Base-by-base conservation (phyloP, 2,113 vertebrate species). In the Neolamprologus modestus region DNA sequence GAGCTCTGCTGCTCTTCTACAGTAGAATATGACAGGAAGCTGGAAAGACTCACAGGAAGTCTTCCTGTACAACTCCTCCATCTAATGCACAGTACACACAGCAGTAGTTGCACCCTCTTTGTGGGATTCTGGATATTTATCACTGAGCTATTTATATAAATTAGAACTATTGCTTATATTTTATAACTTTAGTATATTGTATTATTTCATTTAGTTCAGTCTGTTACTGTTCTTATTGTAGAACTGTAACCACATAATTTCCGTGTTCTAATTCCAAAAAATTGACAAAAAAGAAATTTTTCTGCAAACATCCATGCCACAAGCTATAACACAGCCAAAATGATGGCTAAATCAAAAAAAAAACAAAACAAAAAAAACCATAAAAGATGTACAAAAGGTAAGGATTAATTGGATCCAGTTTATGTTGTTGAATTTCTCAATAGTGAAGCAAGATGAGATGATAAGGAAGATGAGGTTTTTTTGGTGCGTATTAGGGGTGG, bases 361-460 rank as follows among this genome's bases (percentile, higher is more conserved):
- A 3, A 9, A 5, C 0, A 45, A 45, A 45, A 11, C 0, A 4
- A 57, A 28, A 33, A 10, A 16, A 3, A 1, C 0, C 5, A 47
- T 33, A 11, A 33, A 63, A 33, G 9, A 63, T 63, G 16, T 35
- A 63, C 16, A 63, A 63, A 63, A 11, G 31, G 59, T 63, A 63
- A 63, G 59, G 6, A 2, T 63, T 35, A n/a, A 35, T 35, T 2
- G 0, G 9, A 5, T 63, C 17, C 17, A 63, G 17, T 63, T 63
- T 35, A 63, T 63, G 31, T n/a, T 63, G 59, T 63, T 63, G 5
- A 63, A 63, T 11, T 63, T 33, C 59, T n/a, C 17, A 63, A 63
- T 35, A 63, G 59, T 63, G 59, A 19, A 35, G 59, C 9, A 63
- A 63, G 31, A 11, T 33, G 59, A 33, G 28, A 63, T 61, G 28